These are phyloP conservation scores for Eubucco bourcierii DNA, from an alignment of 2,113 vertebrate genomes.

Conservation along the genomic window DNA sequence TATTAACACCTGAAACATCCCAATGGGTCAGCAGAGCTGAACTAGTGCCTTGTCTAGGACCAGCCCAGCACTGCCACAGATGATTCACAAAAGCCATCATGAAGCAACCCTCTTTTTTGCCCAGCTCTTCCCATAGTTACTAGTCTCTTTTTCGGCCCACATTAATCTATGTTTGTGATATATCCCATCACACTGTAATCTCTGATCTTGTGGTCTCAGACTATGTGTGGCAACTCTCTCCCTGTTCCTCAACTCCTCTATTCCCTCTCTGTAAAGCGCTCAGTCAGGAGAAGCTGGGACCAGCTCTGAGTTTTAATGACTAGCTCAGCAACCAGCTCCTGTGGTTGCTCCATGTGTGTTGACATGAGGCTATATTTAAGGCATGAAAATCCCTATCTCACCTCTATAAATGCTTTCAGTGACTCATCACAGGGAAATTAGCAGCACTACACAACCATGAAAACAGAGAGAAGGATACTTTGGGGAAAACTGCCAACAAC, in stretches of 20 bases:
- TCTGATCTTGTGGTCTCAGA: neutral
- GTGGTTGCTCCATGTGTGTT: neutral
- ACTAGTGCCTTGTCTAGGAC: accelerated
- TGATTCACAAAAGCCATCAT: accelerated
- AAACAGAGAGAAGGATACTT: conserved; percentile 23
- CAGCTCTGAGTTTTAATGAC: neutral
- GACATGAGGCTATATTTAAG: conserved; percentile 11
- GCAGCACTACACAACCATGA: neutral
- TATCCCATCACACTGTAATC: neutral
- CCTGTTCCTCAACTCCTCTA: neutral
- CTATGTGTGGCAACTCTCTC: neutral
- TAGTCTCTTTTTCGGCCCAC: neutral
- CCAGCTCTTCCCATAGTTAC: neutral
- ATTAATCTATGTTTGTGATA: neutral
- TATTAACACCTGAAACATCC: neutral
- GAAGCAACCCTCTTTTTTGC: neutral
- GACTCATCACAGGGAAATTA: conserved; percentile 12
- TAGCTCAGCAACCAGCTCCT: neutral
- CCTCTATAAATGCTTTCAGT: neutral
- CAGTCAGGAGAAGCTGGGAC: neutral
- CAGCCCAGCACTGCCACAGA: neutral
- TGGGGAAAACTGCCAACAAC: neutral
- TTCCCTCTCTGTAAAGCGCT: neutral
- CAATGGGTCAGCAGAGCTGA: neutral
- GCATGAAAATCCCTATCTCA: conserved; percentile 18